phyloP scores from a whole-genome alignment of 2,113 vertebrate species.

The Pelecanoides urinatrix region DNA sequence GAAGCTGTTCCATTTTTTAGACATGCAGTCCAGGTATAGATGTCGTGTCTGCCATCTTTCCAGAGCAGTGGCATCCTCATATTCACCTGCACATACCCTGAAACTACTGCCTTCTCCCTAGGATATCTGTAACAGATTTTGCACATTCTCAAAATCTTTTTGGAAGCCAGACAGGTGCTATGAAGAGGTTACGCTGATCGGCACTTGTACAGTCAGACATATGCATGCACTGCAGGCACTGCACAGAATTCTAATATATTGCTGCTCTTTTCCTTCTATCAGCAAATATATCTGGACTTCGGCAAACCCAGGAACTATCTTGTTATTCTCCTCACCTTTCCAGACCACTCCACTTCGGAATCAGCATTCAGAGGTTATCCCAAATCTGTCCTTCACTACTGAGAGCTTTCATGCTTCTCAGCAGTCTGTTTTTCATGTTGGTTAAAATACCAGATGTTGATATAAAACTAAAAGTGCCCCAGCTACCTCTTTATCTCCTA shows the following conservation, averaged over 20 bases:
- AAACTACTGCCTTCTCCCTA: not conserved
- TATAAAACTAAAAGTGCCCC: not conserved
- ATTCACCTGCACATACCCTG: not conserved
- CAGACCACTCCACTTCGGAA: not conserved
- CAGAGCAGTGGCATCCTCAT: not conserved
- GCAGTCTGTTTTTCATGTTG: not conserved
- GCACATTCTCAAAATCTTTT: not conserved
- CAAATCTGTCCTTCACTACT: not conserved
- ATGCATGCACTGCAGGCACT: not conserved
- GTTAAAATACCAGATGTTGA: not conserved
- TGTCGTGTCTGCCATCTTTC: not conserved
- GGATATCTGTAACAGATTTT: not conserved
- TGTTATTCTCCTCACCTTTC: not conserved
- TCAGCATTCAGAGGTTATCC: not conserved
- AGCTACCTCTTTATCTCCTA: not conserved
- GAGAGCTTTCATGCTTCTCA: not conserved
- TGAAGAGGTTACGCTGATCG: not conserved
- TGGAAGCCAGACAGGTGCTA: accelerated
- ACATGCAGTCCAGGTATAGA: not conserved
- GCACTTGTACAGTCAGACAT: not conserved
- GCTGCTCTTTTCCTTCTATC: not conserved
- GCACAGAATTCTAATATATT: not conserved
- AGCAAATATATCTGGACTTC: not conserved
- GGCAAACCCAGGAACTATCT: not conserved
- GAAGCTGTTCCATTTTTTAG: not conserved